Evolutionary conservation across 2,888 invertebrate genomes (phyloP).

Genomic region (Cheilosia impressa): DNA sequence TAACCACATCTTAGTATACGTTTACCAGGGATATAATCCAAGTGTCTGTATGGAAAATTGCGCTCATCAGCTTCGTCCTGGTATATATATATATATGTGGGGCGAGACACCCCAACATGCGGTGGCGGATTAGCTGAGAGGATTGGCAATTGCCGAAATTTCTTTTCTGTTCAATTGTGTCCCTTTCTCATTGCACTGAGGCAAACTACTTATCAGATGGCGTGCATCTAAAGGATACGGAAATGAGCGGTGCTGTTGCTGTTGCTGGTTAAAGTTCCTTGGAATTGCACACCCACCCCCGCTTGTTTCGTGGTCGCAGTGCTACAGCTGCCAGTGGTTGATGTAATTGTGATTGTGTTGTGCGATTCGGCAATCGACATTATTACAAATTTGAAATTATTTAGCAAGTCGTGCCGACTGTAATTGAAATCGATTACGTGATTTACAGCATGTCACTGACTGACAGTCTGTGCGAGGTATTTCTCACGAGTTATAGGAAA

Average conservation of each 20-base stretch:
- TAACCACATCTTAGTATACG: slow-evolving; percentile 52
- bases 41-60: slow-evolving; percentile 54
- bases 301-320: neutral
- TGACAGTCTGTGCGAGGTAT: neutral
- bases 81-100: neutral
- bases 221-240: slow-evolving; percentile 77
- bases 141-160: slow-evolving; percentile 59
- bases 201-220: slow-evolving; percentile 74
- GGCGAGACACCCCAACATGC: slow-evolving; percentile 34
- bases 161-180: slow-evolving; percentile 58
- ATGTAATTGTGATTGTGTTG: slow-evolving; percentile 74
- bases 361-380: slow-evolving; percentile 73
- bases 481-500: too few relatives aligned
- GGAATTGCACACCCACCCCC: slow-evolving; percentile 1
- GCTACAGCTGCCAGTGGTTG: neutral
- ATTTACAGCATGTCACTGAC: slow-evolving; percentile 32
- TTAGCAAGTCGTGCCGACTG: slow-evolving; percentile 77
- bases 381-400: slow-evolving; percentile 74
- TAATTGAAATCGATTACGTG: slow-evolving; percentile 78
- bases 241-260: slow-evolving; percentile 67
- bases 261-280: slow-evolving; percentile 41
- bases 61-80: slow-evolving; percentile 29
- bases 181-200: slow-evolving; percentile 25
- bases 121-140: slow-evolving; percentile 55
- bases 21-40: slow-evolving; percentile 57